Base-by-base conservation (phyloP, 2,888 invertebrate genomes). In the Ochropleura plecta region DNA sequence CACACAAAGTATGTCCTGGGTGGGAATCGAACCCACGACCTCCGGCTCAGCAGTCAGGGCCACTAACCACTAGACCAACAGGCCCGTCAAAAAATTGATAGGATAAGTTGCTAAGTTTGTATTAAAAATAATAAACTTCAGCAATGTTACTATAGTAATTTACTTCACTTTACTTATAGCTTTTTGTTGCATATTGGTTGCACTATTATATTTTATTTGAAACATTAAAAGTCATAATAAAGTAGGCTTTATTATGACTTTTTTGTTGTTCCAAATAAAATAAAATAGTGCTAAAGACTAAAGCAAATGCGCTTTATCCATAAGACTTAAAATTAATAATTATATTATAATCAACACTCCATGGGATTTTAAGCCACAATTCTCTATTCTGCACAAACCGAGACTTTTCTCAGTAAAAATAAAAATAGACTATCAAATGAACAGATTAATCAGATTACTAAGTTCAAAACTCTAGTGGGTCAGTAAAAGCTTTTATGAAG, bases 401-500 rank as follows among this genome's bases (percentile, higher is more conserved):
- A 53, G 16, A 30, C 14, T 30, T 30, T 30, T 0, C 0, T 7
- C 30, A 14, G 5, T 10, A n/a, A 71, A 30, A n/a, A 30, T 30
- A n/a, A 44, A 51, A 20, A 16, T 6, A 42, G 20, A 51, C 8
- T 10, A 14, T 51, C 9, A 69, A 49, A 70, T 20, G 20, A 9
- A 20, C 20, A 30, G 7, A 59, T 59, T n/a, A 49, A 51, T 51
- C 16, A n/a, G 9, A 20, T 62, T 49, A 49, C 12, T 20, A 20
- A 74, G 51, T 63, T 73, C 8, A 51, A 40, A 63, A 63, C 63
- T 40, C 12, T 51, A 75, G 51, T 20, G 18, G n/a, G 49, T 51
- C n/a, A 44, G 49, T 60, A 44, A 63, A 63, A 51, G 44, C 63
- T 63, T 75, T 63, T 46, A 62, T 20, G n/a, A 63, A 62, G 44